Evolutionary conservation across 1,140 invertebrate species (phyloP).

Genomic region (Drosophila mauritiana): DNA sequence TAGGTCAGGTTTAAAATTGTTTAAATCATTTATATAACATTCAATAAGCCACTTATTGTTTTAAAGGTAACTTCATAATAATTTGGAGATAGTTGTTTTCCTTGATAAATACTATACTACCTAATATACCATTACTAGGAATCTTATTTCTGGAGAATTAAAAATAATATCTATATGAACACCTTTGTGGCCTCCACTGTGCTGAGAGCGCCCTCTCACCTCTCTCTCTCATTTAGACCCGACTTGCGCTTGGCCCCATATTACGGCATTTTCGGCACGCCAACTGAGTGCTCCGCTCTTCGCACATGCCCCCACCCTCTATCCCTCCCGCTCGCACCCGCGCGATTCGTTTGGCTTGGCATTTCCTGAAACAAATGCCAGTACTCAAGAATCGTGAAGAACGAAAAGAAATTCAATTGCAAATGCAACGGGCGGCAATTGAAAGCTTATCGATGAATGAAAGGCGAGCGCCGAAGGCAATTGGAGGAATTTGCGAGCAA

Average conservation of each 20-base stretch:
- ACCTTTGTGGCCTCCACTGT: slow-evolving; percentile 5
- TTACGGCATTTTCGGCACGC: slow-evolving; percentile 45
- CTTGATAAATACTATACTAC: no score
- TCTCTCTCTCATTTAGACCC: slow-evolving; percentile 19
- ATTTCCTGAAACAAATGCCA: slow-evolving; percentile 72
- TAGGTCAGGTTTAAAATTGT: not conserved
- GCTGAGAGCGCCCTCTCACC: slow-evolving; percentile 11
- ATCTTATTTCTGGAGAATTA: no score
- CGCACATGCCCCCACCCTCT: not conserved
- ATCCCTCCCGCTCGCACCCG: not conserved
- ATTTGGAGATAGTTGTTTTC: no score
- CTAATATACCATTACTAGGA: no score
- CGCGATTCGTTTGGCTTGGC: slow-evolving; percentile 34
- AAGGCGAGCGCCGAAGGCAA: slow-evolving; percentile 43
- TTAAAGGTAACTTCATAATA: no score
- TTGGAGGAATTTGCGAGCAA: slow-evolving; percentile 57
- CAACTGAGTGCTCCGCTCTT: slow-evolving; percentile 7
- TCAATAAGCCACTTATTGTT: not conserved
- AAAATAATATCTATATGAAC: not conserved
- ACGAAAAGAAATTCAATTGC: slow-evolving; percentile 34
- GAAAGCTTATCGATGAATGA: slow-evolving; percentile 71
- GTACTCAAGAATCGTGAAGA: slow-evolving; percentile 30
- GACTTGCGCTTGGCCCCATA: slow-evolving; percentile 37
- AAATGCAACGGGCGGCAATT: slow-evolving; percentile 47
- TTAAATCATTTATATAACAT: not conserved